These are phyloP conservation scores for Clistopyga incitator DNA, from an alignment of 2,888 invertebrate species.

Conservation along the genomic window DNA sequence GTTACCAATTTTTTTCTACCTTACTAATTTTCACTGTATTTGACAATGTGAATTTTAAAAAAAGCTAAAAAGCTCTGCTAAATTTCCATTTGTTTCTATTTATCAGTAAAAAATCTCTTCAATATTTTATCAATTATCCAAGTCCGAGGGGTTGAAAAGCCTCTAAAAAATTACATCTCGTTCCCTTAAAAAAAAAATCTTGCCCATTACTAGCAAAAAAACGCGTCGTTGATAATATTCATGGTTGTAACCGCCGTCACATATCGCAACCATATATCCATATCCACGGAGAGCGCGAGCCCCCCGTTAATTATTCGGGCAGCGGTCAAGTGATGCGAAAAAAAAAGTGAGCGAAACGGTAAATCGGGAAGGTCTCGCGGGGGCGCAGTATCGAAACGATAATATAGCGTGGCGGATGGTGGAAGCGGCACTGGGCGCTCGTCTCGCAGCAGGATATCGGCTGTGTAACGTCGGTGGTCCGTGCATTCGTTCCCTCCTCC, in stretches of 20 bases:
- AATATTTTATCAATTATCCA: too few species aligned
- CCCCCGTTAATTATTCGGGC: constrained; percentile 53
- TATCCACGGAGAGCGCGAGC: constrained; percentile 17
- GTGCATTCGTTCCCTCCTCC: constrained; percentile 51
- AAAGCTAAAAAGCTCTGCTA: too few species aligned
- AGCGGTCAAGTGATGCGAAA: constrained; percentile 38
- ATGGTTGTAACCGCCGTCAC: neutral
- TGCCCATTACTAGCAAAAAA: neutral
- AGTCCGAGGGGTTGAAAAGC: too few species aligned
- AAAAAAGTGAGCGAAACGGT: constrained; percentile 28
- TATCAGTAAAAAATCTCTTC: too few species aligned
- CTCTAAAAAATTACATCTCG: neutral
- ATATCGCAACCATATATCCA: constrained; percentile 14
- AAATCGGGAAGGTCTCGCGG: constrained; percentile 49
- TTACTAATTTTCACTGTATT: too few species aligned
- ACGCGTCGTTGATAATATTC: neutral
- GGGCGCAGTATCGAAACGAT: constrained; percentile 45
- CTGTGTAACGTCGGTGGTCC: constrained; percentile 68
- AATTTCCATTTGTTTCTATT: too few species aligned
- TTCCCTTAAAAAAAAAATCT: neutral
- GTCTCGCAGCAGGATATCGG: constrained; percentile 63
- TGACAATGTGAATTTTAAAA: too few species aligned
- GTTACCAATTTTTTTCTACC: too few species aligned
- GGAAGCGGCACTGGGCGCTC: constrained; percentile 35
- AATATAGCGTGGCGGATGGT: constrained; percentile 35